Percentiles rank a stretch among this genome's conserved stretches.
These are phyloP conservation scores for Talpa occidentalis DNA, from an alignment of 2,113 vertebrate genomes.

Conservation along the genomic window DNA sequence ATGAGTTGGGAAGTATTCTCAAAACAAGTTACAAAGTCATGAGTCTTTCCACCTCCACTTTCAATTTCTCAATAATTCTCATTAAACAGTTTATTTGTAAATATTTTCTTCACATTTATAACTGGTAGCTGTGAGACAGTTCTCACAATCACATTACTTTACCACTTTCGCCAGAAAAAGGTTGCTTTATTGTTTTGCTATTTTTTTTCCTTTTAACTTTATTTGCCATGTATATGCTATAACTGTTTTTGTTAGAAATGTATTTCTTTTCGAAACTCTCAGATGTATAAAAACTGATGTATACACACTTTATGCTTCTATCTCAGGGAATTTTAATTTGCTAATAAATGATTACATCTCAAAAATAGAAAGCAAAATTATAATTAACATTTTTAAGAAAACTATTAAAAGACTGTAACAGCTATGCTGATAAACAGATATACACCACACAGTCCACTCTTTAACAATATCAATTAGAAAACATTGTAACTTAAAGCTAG, in stretches of 20 bases:
- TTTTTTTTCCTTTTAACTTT: background rate
- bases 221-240: background rate
- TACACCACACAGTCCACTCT: background rate
- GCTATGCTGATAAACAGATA: background rate
- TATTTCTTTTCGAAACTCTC: background rate
- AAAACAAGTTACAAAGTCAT: background rate
- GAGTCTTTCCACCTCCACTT: background rate
- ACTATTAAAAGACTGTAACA: background rate
- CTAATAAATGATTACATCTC: background rate
- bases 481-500: background rate
- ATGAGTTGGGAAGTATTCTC: no score
- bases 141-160: background rate
- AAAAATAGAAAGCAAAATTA: conserved; percentile 21
- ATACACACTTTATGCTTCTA: background rate
- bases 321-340: background rate
- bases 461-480: background rate
- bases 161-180: background rate
- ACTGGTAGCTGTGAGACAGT: background rate
- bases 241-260: background rate
- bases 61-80: background rate
- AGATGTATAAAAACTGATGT: background rate
- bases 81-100: background rate
- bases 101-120: background rate
- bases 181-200: background rate
- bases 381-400: background rate